Evolutionary conservation across 2,888 invertebrate species (phyloP).

Genomic region (Stenotaenia linearis): DNA sequence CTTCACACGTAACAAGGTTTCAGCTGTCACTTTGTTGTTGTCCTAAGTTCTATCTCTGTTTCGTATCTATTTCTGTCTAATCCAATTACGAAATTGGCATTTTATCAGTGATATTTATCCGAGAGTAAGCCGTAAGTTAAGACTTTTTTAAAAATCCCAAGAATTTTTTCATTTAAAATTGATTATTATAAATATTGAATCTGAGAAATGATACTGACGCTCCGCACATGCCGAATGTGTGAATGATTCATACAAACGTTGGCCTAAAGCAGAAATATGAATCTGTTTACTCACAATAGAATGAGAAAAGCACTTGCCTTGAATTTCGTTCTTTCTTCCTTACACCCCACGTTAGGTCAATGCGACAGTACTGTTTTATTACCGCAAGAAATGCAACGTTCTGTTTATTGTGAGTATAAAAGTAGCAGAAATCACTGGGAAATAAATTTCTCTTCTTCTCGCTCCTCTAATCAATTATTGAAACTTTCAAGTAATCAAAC

Average conservation of each 20-base stretch:
- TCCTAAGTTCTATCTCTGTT: neutral
- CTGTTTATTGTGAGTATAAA: neutral
- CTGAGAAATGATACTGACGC: neutral
- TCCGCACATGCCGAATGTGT: neutral
- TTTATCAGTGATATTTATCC: too few relatives aligned
- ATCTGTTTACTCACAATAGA: neutral
- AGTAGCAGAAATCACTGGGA: neutral
- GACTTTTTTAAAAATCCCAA: too few relatives aligned
- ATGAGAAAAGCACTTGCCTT: neutral
- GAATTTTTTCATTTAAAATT: neutral
- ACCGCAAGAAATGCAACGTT: neutral
- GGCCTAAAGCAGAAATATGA: neutral
- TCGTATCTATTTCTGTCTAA: neutral
- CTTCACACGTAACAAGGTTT: neutral
- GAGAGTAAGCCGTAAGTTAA: too few relatives aligned
- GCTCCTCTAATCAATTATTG: neutral
- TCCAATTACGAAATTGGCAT: neutral
- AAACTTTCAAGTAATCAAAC: neutral
- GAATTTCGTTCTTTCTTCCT: neutral
- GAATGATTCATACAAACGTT: neutral
- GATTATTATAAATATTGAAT: neutral
- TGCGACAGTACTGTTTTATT: neutral
- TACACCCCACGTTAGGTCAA: neutral
- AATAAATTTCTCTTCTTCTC: neutral
- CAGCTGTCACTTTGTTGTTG: neutral